These are phyloP conservation scores for Triops cancriformis DNA, from an alignment of 1,140 invertebrate genomes.

Conservation along the genomic window DNA sequence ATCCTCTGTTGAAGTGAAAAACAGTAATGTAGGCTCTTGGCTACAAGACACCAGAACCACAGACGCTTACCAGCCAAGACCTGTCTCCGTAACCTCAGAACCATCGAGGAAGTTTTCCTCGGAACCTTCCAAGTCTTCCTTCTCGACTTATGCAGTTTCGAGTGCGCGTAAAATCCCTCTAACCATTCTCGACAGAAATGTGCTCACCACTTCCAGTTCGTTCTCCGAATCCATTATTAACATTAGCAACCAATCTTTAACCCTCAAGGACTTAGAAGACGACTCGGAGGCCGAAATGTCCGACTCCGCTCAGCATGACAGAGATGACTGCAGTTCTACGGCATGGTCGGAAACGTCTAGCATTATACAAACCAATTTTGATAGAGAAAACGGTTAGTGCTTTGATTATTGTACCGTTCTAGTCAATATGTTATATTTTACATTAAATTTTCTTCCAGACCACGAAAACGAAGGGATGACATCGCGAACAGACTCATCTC, in stretches of 20 bases:
- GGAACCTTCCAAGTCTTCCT: not conserved
- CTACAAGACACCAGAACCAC: not conserved
- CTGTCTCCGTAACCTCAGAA: not conserved
- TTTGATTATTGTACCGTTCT: not conserved
- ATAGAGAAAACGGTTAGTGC: not conserved
- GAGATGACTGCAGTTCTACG: not conserved
- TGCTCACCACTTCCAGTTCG: not conserved
- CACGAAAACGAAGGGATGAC: not conserved
- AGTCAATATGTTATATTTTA: too few species aligned
- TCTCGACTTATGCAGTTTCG: not conserved
- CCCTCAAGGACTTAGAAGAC: not conserved
- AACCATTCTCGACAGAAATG: not conserved
- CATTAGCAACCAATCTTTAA: not conserved
- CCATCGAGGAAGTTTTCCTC: not conserved
- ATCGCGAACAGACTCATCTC: not conserved
- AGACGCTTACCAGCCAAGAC: not conserved
- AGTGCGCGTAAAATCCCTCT: not conserved
- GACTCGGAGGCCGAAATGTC: not conserved
- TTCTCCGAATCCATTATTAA: not conserved
- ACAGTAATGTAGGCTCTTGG: not conserved
- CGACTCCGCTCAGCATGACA: not conserved
- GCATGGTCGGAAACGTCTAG: not conserved
- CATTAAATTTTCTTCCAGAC: not conserved
- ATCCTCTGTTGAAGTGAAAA: not conserved
- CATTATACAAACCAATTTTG: not conserved